These are phyloP conservation scores for Megalopta genalis DNA, from an alignment of 1,140 invertebrate genomes.

Conservation along the genomic window DNA sequence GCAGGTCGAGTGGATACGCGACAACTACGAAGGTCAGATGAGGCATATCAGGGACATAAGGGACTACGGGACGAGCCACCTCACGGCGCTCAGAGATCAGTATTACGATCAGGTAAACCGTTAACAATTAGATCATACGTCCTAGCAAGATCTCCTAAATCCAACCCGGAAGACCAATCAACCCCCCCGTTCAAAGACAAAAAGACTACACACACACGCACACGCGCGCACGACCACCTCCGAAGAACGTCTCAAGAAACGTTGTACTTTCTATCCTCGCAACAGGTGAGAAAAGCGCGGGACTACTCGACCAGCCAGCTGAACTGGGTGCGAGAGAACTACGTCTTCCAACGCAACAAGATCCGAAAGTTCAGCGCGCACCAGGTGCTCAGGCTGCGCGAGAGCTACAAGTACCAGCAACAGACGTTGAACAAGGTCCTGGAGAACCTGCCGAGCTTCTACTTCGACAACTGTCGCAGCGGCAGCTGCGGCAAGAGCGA, in stretches of 20 bases:
- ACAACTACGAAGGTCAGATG: slow-evolving; percentile 93
- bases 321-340: slow-evolving; percentile 96
- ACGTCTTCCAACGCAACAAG: slow-evolving; percentile 95
- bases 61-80: slow-evolving; percentile 93
- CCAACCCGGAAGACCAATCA: no score
- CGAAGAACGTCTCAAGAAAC: no score
- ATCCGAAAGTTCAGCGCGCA: slow-evolving; percentile 96
- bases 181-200: no score
- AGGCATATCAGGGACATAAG: slow-evolving; percentile 93
- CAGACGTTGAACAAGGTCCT: slow-evolving; percentile 96
- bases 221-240: no score
- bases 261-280: slow-evolving; percentile 28
- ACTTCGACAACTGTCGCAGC: slow-evolving; percentile 95
- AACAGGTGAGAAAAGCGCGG: slow-evolving; percentile 89
- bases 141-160: no score
- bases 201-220: no score
- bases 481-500: slow-evolving; percentile 91
- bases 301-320: slow-evolving; percentile 94
- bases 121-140: no score
- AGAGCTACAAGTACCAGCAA: slow-evolving; percentile 97
- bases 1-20: slow-evolving; percentile 95
- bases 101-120: slow-evolving; percentile 91
- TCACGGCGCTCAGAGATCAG: slow-evolving; percentile 92
- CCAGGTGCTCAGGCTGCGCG: slow-evolving; percentile 91
- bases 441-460: slow-evolving; percentile 94